phyloP scores from a whole-genome alignment of 2,113 vertebrate species.

The Ranitomeya imitator region DNA sequence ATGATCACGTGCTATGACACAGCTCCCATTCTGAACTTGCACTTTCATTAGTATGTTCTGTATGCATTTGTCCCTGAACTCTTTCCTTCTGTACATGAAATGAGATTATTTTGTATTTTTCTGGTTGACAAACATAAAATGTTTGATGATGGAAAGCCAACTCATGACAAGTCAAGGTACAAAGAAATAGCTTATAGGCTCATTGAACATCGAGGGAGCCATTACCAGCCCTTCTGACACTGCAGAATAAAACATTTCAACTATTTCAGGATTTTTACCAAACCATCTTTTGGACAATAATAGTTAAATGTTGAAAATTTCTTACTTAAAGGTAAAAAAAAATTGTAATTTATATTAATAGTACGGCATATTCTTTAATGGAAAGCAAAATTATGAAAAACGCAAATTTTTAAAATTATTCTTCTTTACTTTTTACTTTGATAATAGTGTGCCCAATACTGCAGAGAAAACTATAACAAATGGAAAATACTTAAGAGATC shows the following conservation, averaged over 20 bases:
- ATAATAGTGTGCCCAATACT: neutral
- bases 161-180: neutral
- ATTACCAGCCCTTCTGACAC: neutral
- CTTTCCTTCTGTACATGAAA: constrained; percentile 3
- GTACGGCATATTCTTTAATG: no score
- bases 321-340: neutral
- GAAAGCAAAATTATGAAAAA: no score
- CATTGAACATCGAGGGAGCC: neutral
- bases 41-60: neutral
- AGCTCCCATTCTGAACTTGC: neutral
- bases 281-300: neutral
- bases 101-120: constrained; percentile 17
- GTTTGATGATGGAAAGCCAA: constrained; percentile 10
- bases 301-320: no score
- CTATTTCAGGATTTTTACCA: neutral
- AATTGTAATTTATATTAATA: no score
- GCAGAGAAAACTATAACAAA: neutral
- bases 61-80: neutral
- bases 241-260: neutral
- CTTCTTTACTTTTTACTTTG: no score
- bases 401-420: no score
- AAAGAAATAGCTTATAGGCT: neutral
- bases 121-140: neutral
- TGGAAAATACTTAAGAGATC: neutral
- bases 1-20: neutral